These are phyloP conservation scores for Murina feae DNA, from an alignment of 2,113 vertebrate genomes.

Conservation along the genomic window DNA sequence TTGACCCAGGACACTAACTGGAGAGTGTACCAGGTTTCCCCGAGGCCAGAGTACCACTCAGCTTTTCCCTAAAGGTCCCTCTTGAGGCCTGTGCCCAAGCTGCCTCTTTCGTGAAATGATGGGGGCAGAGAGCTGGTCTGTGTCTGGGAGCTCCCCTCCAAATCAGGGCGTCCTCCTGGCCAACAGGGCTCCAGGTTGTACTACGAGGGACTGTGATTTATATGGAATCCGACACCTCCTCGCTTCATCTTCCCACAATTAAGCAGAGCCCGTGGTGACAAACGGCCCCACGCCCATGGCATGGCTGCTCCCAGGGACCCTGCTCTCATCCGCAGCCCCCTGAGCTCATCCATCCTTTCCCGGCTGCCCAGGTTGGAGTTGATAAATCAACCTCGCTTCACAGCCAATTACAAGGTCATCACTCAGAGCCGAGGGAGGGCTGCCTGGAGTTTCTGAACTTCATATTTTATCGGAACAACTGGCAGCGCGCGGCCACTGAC, in stretches of 20 bases:
- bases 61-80: neutral
- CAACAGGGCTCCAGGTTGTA: accelerated
- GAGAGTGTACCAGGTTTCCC: no score
- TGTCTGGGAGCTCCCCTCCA: neutral
- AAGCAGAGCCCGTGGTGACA: slow-evolving; percentile 77
- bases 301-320: slow-evolving; percentile 62
- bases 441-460: slow-evolving; percentile 79
- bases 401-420: slow-evolving; percentile 78
- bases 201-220: slow-evolving; percentile 67
- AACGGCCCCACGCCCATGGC: slow-evolving; percentile 58
- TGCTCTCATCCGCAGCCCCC: slow-evolving; percentile 71
- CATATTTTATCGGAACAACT: slow-evolving; percentile 79
- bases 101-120: neutral
- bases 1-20: neutral
- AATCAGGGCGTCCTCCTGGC: neutral
- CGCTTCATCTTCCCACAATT: slow-evolving; percentile 79
- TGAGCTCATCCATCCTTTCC: slow-evolving; percentile 77
- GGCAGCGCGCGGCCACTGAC: slow-evolving; percentile 70
- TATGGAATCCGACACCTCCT: slow-evolving; percentile 45
- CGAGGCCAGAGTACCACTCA: neutral
- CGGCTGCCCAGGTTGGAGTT: slow-evolving; percentile 71
- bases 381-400: slow-evolving; percentile 80
- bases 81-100: neutral
- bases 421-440: slow-evolving; percentile 73
- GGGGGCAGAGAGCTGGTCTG: neutral